Conservation (phyloP, 23 tunicate species). For the Styela clava region DNA sequence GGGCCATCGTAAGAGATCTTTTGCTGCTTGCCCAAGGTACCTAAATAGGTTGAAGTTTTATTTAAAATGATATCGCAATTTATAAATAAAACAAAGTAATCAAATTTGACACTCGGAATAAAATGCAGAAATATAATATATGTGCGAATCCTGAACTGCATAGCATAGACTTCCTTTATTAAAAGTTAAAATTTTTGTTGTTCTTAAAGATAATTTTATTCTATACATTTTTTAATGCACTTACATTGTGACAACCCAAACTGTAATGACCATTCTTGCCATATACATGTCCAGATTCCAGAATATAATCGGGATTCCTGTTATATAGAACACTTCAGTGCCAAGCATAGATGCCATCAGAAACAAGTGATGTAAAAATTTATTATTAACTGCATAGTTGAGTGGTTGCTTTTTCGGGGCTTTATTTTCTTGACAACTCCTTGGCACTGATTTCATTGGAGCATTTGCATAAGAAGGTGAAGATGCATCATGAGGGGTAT, state of each 20-base stretch:
- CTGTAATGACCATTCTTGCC: slow-evolving; percentile 79
- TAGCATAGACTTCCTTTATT: no score
- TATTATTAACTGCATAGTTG: slow-evolving; percentile 64
- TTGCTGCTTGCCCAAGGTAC: slow-evolving; percentile 99
- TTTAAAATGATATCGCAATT: no score
- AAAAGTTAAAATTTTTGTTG: no score
- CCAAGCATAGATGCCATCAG: slow-evolving; percentile 81
- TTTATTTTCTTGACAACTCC: slow-evolving; percentile 20
- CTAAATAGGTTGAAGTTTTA: no score
- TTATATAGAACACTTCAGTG: slow-evolving; percentile 87
- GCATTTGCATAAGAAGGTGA: background rate
- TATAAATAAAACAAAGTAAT: no score
- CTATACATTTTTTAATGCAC: no score
- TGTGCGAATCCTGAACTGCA: no score
- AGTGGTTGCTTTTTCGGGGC: background rate
- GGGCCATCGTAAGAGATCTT: slow-evolving; percentile 81
- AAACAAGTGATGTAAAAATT: slow-evolving; percentile 67
- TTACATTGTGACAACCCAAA: slow-evolving; percentile 99
- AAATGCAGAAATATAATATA: background rate
- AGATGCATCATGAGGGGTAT: background rate
- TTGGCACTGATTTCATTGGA: background rate
- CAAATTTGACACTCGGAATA: no score
- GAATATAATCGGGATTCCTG: slow-evolving; percentile 71
- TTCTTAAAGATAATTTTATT: no score
- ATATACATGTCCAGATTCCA: slow-evolving; percentile 83